Base-by-base conservation (phyloP, 2,888 invertebrate genomes). In the Stomorhina lunata region DNA sequence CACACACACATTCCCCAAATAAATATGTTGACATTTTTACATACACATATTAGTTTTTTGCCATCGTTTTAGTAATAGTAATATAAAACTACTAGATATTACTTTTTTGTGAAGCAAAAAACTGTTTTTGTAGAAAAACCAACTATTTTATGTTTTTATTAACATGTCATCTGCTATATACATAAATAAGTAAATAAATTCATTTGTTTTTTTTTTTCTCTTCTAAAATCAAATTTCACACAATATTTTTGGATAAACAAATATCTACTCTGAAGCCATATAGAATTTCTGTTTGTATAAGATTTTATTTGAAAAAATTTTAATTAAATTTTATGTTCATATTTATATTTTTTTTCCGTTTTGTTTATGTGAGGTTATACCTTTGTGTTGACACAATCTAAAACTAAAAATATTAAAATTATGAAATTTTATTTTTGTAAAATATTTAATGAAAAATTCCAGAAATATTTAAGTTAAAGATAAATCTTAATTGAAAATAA, bases 111-210 rank as follows among this genome's bases (percentile, higher is more conserved):
- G 12, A 37, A 37, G 37, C 37, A 37, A 12, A 37, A 37, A 12
- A 37, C 12, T 37, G 27, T 45, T 27, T 20, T 2, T 20, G 17
- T 17, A 53, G 0, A 57, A 15, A 34, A 68, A 48, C 22, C n/a
- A 69, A 29, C 20, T 59, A 65, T 55, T 65, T 65, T 71, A 69
- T 63, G 63, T 71, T 78, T 78, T 71, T 65, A 78, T 78, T 78
- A 71, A 78, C 71, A 78, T 57, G 63, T 29, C 43, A 71, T 27
- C 17, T 37, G 32, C 29, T 20, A 61, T 15, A 22, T 29, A 48
- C 20, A 48, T 48, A 65, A 55, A 43, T 43, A 75, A 75, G 15
- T 27, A 29, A 55, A 66, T 57, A 72, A 32, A 50, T 45, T 9
- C 27, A 50, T n/a, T n/a, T 73, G 50, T 40, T 27, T 63, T 48